Base-by-base conservation (phyloP, 2,888 invertebrate species). In the Anoplius nigerrimus region DNA sequence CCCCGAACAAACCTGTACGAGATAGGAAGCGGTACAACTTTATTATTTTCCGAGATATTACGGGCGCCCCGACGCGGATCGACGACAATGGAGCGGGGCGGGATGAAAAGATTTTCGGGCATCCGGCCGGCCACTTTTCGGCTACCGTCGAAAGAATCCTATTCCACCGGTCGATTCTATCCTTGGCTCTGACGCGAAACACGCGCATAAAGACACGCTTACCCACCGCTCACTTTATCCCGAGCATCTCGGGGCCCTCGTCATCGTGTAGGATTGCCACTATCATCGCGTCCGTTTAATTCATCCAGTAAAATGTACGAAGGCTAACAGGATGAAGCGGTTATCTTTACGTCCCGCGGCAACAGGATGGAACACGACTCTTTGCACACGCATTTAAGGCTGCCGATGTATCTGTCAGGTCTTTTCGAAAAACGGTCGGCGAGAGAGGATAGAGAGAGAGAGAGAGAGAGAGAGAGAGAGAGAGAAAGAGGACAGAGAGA, bases 281-380 rank as follows among this genome's bases (percentile, higher is more conserved):
- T 53, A 61, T 53, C 62, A 45, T 46, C 24, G 62, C 62, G 65
- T 57, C 58, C 62, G 74, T 73, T 62, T 66, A 69, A 76, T 62
- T 76, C 70, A 54, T 61, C 45, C 22, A 18, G n/a, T 54, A 20
- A 54, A 57, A 52, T 48, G 22, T 59, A 55, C 57, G 54, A 61
- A 72, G 73, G 74, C 78, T 78, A 78, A 81, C 79, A 82, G 82
- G 78, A 84, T 84, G 79, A 84, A 83, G 82, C 82, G 69, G 84
- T 83, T 83, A 82, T 68, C 72, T 76, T 79, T 77, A 81, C 83
- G 81, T 83, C 82, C 72, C 66, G 51, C 58, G 27, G 53, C 46
- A 45, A 58, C 54, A n/a, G 55, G 24, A 55, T 59, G 46, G 52
- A 60, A 69, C 54, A 72, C 67, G 67, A 55, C 42, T n/a, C 53